Evolutionary conservation across 2,113 vertebrate species (phyloP), one percentile per base, ranked within the genome.

Genomic region (Aptenodytes forsteri): DNA sequence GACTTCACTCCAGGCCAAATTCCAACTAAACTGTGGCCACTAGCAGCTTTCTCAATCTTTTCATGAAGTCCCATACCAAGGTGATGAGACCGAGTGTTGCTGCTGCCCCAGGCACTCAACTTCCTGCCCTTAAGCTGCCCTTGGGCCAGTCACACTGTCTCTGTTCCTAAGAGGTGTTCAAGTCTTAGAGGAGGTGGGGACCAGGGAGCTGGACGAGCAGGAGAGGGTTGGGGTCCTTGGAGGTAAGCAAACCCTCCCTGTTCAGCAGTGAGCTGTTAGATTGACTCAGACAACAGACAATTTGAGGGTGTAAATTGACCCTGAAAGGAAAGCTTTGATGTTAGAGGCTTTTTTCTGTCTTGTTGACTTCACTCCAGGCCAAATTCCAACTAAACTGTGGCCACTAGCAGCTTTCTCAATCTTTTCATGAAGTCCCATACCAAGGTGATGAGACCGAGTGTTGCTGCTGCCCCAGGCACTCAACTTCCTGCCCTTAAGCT

Each of bases 261-360:
- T 38, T 84, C 83, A 75, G 67, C 72, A 89, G n/a, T 0, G 4
- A 88, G 66, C 75, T 95, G 71, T 65, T 95, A 91, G 94, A 61
- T 83, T 88, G 89, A 65, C 89, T 86, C 65, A 75, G 89, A 70
- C 76, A 84, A 89, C 76, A 87, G 47, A 50, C 50, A 78, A 50
- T 66, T 83, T 77, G 80, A 93, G 65, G 65, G 91, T 96, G 89
- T 95, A 96, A 96, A 97, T 75, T 95, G 93, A 96, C 83, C 44
- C 88, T 85, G 78, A 93, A 83, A 95, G 66, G 36, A 92, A 93
- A 94, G 90, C 90, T 96, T 97, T 97, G 95, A 95, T 96, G 91
- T 96, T 84, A 71, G 36, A 50, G 9, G 20, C 6, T 79, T 92
- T 94, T 90, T 94, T 92, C 44, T 83, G 77, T 93, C 78, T 76